Conservation (phyloP, 2,888 invertebrate species). For the Nebria salina region DNA sequence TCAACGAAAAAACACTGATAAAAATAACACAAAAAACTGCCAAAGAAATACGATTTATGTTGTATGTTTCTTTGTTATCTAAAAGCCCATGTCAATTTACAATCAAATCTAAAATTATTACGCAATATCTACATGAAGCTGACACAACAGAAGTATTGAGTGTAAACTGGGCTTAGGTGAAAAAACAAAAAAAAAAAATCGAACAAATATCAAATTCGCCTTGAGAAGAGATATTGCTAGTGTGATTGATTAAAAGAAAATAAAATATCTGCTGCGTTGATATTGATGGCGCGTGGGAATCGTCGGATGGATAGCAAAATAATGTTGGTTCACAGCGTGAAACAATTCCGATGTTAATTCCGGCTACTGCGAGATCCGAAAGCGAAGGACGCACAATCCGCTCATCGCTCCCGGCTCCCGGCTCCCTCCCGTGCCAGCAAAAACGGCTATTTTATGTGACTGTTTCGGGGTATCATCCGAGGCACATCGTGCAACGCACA, state of each 20-base stretch:
- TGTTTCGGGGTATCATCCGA: constrained; percentile 31
- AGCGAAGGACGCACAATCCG: constrained; percentile 15
- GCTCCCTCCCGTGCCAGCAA: constrained; percentile 17
- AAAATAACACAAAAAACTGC: not conserved
- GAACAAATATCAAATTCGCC: not conserved
- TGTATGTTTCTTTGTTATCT: not conserved
- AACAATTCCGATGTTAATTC: constrained; percentile 46
- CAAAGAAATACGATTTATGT: not conserved
- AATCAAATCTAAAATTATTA: no score
- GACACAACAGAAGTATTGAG: not conserved
- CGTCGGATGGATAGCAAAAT: constrained; percentile 17
- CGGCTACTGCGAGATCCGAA: constrained; percentile 23
- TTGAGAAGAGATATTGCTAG: not conserved
- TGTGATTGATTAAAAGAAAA: not conserved
- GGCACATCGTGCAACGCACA: constrained; percentile 5
- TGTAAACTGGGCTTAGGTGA: not conserved
- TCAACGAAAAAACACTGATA: constrained; percentile 25
- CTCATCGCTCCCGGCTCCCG: not conserved
- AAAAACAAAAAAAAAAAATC: not conserved
- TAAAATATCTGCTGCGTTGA: not conserved
- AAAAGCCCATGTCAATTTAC: not conserved
- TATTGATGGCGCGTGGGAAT: constrained; percentile 33
- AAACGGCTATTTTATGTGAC: constrained; percentile 43
- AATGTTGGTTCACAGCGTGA: constrained; percentile 39
- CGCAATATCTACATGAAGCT: no score